Conservation (phyloP, 1,140 invertebrate genomes). For the Bombus waltoni region DNA sequence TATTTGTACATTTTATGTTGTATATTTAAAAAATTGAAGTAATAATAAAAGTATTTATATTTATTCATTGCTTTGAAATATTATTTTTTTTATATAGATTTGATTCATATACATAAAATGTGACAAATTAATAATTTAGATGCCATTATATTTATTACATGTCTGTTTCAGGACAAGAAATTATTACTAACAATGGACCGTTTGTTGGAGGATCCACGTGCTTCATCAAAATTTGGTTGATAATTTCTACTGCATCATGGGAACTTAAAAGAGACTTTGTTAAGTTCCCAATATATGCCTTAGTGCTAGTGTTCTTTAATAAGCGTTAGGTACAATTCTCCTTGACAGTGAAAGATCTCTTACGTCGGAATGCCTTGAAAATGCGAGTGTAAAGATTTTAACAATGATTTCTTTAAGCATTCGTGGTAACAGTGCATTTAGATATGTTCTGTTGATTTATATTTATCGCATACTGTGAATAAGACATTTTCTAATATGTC, state of each 20-base stretch:
- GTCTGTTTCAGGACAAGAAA: slow-evolving; percentile 65
- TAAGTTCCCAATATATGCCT: slow-evolving; percentile 72
- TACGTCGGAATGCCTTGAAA: slow-evolving; percentile 53
- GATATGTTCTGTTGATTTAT: slow-evolving; percentile 65
- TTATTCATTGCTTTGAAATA: neutral
- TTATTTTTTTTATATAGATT: neutral
- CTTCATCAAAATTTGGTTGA: slow-evolving; percentile 82
- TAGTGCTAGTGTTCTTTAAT: slow-evolving; percentile 69
- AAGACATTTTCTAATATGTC: slow-evolving; percentile 56
- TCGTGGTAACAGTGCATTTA: slow-evolving; percentile 62
- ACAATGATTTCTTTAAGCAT: slow-evolving; percentile 66
- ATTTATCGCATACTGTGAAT: slow-evolving; percentile 62
- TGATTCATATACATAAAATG: neutral
- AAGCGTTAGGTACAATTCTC: slow-evolving; percentile 55
- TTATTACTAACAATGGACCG: slow-evolving; percentile 75
- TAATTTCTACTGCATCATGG: slow-evolving; percentile 74
- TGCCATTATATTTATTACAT: slow-evolving; percentile 15
- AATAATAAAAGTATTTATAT: neutral
- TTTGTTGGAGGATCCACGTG: slow-evolving; percentile 79
- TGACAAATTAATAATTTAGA: neutral
- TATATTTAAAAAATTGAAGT: neutral
- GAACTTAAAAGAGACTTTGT: slow-evolving; percentile 78
- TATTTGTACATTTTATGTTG: neutral
- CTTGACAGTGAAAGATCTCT: slow-evolving; percentile 50
- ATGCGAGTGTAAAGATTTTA: slow-evolving; percentile 58